Evolutionary conservation across 2,113 vertebrate species (phyloP), one percentile per base, ranked within the genome.

Genomic region (Eolophus roseicapilla): DNA sequence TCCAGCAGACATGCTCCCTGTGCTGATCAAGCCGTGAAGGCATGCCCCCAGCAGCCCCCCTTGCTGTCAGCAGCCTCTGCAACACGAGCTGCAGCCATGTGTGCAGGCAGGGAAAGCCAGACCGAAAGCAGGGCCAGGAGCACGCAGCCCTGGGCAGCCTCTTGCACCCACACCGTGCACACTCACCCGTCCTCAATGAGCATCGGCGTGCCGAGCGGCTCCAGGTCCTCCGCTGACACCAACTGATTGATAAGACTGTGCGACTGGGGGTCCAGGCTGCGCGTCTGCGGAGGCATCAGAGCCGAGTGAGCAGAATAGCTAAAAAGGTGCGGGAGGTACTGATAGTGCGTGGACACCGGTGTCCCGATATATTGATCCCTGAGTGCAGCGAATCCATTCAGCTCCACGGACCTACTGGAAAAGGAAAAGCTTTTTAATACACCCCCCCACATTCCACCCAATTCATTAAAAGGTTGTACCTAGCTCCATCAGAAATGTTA

Each of bases 101-200:
- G 39, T 6, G 41, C 44, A 1, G 15, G 31, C 43, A 43, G 49
- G 35, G n/a, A 13, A 4, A 13, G 47, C 4, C 4, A 1, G 55
- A 13, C 7, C 3, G 9, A 4, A 5, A 23, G 16, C 21, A 14
- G 10, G 31, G 14, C n/a, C 57, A 11, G 20, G 13, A 28, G 3
- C 28, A 3, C 2, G 3, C 11, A 4, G 57, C 76, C 11, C 60
- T 1, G n/a, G 43, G 44, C 68, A 59, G 65, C 21, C 63, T 18
- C 87, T 15, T 3, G 35, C 46, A 25, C n/a, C 29, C 10, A 33
- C 2, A 13, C 47, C 4, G 10, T 11, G 6, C 25, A 7, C 81
- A 96, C 99, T 98, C 94, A 99, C 99, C 99, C 99, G 14, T 99
- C 99, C 96, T 99, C 99, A 15, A 99, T 99, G 81, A 99, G 98